Base-by-base conservation (phyloP, 2,113 vertebrate genomes). In the Neotoma lepida region DNA sequence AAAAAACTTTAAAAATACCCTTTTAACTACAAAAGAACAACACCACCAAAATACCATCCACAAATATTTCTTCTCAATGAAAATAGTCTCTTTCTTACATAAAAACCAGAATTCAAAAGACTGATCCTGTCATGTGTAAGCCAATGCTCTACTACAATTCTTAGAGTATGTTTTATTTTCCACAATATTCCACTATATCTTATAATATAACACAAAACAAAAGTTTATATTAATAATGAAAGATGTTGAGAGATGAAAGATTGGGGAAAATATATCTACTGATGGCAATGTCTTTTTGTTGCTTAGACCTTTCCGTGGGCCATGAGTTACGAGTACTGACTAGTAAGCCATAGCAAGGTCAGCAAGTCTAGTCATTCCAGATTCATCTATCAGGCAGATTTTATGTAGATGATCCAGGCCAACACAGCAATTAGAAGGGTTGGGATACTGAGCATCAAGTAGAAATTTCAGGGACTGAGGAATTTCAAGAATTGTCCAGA, bases 161-260 rank as follows among this genome's bases (percentile, higher is more conserved):
- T 70, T 93, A 68, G 86, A 41, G 7, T 49, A 13, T 24, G 15
- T 76, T 92, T 82, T 49, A 63, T 68, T 84, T 88, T 39, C 13
- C 0, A 64, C 1, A 70, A 64, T 39, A 17, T 73, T 93, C 84
- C 18, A 44, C 63, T 90, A n/a, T 68, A 18, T 41, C 39, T 91
- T 77, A 77, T 54, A 94, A 76, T 28, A 54, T 56, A 81, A 88
- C 22, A 66, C 7, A 64, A 94, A 89, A 74, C 3, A 58, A 56
- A 90, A 77, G 24, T 28, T 1, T 41, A 63, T 33, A 64, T 33
- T 54, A 88, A 86, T 68, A 54, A 35, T 78, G 28, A 35, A 93
- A 39, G 30, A 76, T 85, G 13, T 56, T 92, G 39, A 5, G 56
- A 49, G 9, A 82, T 39, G 22, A 61, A 73, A 84, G 49, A 76